phyloP scores from a whole-genome alignment of 64 coral and sea anemone species.

The Porites lutea region DNA sequence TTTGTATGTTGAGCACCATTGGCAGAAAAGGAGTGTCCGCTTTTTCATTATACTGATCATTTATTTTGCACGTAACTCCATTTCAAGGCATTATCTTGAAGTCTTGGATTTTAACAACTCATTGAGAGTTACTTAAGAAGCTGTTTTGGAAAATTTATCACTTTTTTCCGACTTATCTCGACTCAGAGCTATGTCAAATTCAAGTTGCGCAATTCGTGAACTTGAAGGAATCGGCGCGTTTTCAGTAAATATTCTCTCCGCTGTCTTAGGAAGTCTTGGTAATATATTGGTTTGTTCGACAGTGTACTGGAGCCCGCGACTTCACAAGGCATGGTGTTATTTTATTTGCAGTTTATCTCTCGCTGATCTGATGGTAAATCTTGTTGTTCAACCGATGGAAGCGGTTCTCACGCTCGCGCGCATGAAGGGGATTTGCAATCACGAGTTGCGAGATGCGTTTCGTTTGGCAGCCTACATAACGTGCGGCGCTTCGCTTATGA shows the following conservation, averaged over 20 bases:
- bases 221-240: slow-evolving; percentile 24
- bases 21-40: background rate
- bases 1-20: background rate
- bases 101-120: background rate
- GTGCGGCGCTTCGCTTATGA: slow-evolving; percentile 66
- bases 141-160: background rate
- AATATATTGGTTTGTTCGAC: slow-evolving; percentile 49
- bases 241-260: slow-evolving; percentile 50
- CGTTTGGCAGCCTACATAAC: slow-evolving; percentile 67
- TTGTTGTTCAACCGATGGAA: slow-evolving; percentile 56
- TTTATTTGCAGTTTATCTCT: slow-evolving; percentile 68
- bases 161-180: background rate
- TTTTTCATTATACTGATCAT: background rate
- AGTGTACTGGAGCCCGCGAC: slow-evolving; percentile 37
- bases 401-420: slow-evolving; percentile 43
- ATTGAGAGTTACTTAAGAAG: background rate
- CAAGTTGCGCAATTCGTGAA: slow-evolving; percentile 25
- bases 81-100: background rate
- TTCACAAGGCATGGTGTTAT: slow-evolving; percentile 49
- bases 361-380: slow-evolving; percentile 66
- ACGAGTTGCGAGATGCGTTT: slow-evolving; percentile 39
- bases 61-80: background rate
- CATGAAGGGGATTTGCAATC: slow-evolving; percentile 33
- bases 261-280: slow-evolving; percentile 38
- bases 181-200: background rate